Evolutionary conservation across 2,888 invertebrate species (phyloP).

Genomic region (Phyllotreta striolata): DNA sequence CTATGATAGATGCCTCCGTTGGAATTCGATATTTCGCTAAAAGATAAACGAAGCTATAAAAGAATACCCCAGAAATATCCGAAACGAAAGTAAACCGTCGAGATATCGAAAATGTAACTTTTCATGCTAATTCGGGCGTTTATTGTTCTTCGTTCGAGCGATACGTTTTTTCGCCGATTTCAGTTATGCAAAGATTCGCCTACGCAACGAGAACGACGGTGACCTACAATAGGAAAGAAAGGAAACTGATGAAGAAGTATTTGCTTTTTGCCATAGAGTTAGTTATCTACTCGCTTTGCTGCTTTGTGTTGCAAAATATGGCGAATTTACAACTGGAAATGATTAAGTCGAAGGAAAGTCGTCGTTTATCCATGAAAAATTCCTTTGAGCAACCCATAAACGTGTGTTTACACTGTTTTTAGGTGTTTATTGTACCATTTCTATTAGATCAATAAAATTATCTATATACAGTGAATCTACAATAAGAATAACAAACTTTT

Average conservation of each 20-base stretch:
- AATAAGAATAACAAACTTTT: no score
- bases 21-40: slow-evolving; percentile 1
- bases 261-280: slow-evolving; percentile 13
- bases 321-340: no score
- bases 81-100: no score
- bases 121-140: slow-evolving; percentile 1
- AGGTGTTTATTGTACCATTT: no score
- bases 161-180: slow-evolving; percentile 22
- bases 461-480: no score
- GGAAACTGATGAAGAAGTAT: slow-evolving; percentile 21
- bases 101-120: not conserved
- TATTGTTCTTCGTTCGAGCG: slow-evolving; percentile 24
- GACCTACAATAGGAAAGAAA: slow-evolving; percentile 31
- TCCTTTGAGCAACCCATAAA: no score
- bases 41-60: no score
- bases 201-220: slow-evolving; percentile 27
- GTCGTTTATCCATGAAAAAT: no score
- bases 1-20: slow-evolving; percentile 11
- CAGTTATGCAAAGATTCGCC: slow-evolving; percentile 28
- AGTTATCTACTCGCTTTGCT: slow-evolving; percentile 10
- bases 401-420: no score
- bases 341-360: no score
- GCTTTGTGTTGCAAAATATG: not conserved
- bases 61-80: no score
- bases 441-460: no score